phyloP scores from a whole-genome alignment of 1,140 invertebrate genomes.

The Paraescarpia echinospica region DNA sequence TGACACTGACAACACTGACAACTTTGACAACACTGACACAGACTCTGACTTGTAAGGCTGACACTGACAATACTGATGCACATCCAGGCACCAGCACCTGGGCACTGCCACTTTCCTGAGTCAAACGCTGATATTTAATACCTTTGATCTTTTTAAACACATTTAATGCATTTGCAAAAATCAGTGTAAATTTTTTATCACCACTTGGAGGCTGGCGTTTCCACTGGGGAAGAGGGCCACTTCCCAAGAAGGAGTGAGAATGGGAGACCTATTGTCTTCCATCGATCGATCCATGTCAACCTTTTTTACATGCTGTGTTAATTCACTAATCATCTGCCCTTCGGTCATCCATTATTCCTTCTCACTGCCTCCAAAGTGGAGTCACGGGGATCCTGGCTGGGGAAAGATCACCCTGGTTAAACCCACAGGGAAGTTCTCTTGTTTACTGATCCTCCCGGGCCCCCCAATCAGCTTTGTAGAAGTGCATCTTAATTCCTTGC shows the following conservation, averaged over 20 bases:
- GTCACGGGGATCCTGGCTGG: not conserved
- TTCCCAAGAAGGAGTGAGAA: not conserved
- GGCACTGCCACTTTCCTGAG: not conserved
- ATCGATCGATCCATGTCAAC: not conserved
- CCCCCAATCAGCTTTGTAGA: not conserved
- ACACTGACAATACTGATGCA: too few species aligned
- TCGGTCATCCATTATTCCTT: not conserved
- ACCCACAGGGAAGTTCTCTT: not conserved
- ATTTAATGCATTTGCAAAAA: not conserved
- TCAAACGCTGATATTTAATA: too few species aligned
- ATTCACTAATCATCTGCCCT: not conserved
- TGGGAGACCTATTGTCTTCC: not conserved
- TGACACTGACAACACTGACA: too few species aligned
- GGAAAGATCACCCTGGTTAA: not conserved
- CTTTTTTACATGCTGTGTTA: not conserved
- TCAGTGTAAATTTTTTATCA: conserved; percentile 6
- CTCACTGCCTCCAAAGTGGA: not conserved
- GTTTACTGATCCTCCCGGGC: not conserved
- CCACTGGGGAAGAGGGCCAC: not conserved
- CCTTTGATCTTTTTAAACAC: not conserved
- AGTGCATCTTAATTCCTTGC: not conserved
- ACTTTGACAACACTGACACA: too few species aligned
- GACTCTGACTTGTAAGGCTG: too few species aligned
- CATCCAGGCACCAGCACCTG: not conserved
- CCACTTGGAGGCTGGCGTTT: not conserved